Evolutionary conservation across 2,113 vertebrate species (phyloP).

Genomic region (Cephalopholis sonnerati): DNA sequence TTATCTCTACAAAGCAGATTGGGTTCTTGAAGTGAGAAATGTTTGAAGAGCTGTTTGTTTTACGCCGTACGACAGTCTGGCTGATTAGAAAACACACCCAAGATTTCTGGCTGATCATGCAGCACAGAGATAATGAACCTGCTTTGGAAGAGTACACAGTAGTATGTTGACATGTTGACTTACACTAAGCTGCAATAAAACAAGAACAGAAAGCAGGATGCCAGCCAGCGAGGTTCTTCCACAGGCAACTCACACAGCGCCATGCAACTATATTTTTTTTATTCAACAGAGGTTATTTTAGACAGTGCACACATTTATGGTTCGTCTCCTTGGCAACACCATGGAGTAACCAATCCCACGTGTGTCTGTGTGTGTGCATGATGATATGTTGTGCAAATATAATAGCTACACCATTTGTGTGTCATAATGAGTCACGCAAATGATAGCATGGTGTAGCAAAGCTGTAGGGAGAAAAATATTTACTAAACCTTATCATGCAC

Average conservation of each 20-base stretch:
- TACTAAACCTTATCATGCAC: slow-evolving; percentile 36
- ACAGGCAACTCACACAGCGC: slow-evolving; percentile 44
- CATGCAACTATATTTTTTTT: slow-evolving; percentile 47
- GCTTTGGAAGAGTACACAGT: slow-evolving; percentile 36
- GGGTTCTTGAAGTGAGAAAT: slow-evolving; percentile 18
- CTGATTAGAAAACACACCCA: slow-evolving; percentile 38
- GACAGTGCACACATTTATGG: slow-evolving; percentile 27
- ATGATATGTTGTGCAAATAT: slow-evolving; percentile 44
- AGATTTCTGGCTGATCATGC: slow-evolving; percentile 62
- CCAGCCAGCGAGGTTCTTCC: slow-evolving; percentile 65
- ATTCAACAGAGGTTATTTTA: slow-evolving; percentile 52
- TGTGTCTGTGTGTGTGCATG: slow-evolving; percentile 19
- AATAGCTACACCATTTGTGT: slow-evolving; percentile 42
- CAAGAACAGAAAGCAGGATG: slow-evolving; percentile 64
- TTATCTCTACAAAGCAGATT: slow-evolving; percentile 39
- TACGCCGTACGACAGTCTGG: slow-evolving; percentile 8
- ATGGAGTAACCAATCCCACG: slow-evolving; percentile 33
- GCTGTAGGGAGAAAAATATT: slow-evolving; percentile 24
- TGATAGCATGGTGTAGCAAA: slow-evolving; percentile 29
- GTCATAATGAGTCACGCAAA: slow-evolving; percentile 46
- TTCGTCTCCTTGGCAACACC: slow-evolving; percentile 61
- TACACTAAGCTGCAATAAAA: slow-evolving; percentile 48
- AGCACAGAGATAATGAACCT: slow-evolving; percentile 56
- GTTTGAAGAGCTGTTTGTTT: slow-evolving; percentile 46
- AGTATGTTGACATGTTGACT: slow-evolving; percentile 58